Evolutionary conservation across 2,797 vertebrate genomes (phyloP), one percentile per base, ranked within the genome.

Genomic region (Sciurus carolinensis): DNA sequence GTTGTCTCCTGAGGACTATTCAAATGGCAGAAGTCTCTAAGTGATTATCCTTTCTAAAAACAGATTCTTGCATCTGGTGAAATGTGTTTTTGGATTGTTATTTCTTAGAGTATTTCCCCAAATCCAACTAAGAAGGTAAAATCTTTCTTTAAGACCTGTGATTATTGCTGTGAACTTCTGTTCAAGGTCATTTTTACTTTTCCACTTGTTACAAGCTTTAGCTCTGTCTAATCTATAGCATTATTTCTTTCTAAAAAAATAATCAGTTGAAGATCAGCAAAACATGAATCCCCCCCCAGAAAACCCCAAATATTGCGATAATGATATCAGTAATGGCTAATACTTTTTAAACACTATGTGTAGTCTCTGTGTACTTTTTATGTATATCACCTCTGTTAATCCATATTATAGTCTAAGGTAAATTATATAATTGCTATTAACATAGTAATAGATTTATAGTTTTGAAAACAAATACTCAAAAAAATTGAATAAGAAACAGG

Each of bases 381-480:
- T 76, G 33, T 22, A 59, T 20, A 44, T 80, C 66, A 66, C 59
- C 8, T 92, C 22, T 59, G 62, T 57, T 90, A 76, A 69, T 69
- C 42, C 18, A 90, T 39, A 73, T 44, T 62, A n/a, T 12, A 80
- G 6, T 80, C 26, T 75, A 64, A 88, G 73, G 42, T 87, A 82
- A 87, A 83, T 83, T 10, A 79, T 39, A 22, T 17, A 72, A 77
- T 73, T 72, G 17, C n/a, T 52, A 73, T 71, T 30, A n/a, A 77
- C 62, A 18, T 59, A 33, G 54, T 47, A 71, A 30, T 50, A 36
- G 39, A 77, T 47, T 84, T 44, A 39, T 67, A 62, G 12, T 26
- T 73, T 90, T 94, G 50, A 36, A 95, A 91, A 73, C 52, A 62
- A n/a, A 24, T 42, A 50, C 28, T 73, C 33, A 73, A 75, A 36